phyloP scores from a whole-genome alignment of 2,113 vertebrate species.

The Pithys albifrons region DNA sequence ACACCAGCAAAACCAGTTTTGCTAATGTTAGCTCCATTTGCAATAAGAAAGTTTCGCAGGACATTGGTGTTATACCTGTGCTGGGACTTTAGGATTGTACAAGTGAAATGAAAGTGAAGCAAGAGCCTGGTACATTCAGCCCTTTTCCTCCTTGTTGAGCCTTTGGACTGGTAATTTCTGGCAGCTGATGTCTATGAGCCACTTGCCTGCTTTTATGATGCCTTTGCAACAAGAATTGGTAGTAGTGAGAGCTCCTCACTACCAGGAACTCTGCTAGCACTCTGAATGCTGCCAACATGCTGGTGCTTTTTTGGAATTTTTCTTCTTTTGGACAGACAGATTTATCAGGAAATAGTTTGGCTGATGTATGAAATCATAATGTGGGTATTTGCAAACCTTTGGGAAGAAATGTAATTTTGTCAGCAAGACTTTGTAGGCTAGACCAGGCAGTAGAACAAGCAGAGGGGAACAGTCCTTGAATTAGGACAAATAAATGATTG shows the following conservation, averaged over 20 bases:
- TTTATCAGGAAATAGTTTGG: background rate
- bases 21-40: background rate
- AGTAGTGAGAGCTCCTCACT: background rate
- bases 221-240: background rate
- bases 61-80: background rate
- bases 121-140: background rate
- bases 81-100: background rate
- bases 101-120: background rate
- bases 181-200: background rate
- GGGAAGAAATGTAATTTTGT: background rate
- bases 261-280: background rate
- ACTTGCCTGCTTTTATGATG: background rate
- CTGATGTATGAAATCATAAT: background rate
- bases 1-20: conserved; percentile 10
- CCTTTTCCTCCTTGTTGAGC: background rate
- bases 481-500: conserved; percentile 50
- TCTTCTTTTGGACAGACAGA: background rate
- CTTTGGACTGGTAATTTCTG: background rate
- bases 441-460: conserved; percentile 16
- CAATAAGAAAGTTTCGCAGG: background rate
- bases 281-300: background rate
- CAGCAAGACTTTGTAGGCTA: background rate
- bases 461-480: conserved; percentile 41
- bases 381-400: background rate
- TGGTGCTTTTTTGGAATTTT: background rate